Conservation (phyloP, 2,888 invertebrate species). For the Yponomeuta sedellus region DNA sequence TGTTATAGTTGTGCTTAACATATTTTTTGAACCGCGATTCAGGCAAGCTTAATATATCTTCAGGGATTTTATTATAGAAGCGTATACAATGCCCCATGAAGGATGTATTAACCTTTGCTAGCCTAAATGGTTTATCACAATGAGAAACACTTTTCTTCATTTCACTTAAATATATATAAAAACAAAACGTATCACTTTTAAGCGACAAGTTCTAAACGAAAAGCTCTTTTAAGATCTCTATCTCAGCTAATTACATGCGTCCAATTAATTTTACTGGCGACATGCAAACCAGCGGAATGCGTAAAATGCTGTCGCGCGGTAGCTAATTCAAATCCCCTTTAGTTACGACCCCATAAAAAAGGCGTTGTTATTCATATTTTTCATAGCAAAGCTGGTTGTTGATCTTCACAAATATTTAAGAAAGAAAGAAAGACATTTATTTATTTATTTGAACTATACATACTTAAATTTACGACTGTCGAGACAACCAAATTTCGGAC, state of each 20-base stretch:
- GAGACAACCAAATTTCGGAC: too few species aligned
- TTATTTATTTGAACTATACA: background rate
- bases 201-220: background rate
- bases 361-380: conserved; percentile 20
- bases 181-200: background rate
- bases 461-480: too few species aligned
- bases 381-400: conserved; percentile 22
- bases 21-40: too few species aligned
- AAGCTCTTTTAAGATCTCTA: conserved; percentile 2
- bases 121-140: too few species aligned
- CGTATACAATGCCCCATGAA: too few species aligned
- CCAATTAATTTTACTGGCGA: conserved; percentile 41
- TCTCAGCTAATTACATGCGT: conserved; percentile 19
- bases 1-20: too few species aligned
- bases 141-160: too few species aligned
- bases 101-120: too few species aligned
- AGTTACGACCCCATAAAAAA: conserved; percentile 17
- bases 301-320: conserved; percentile 16
- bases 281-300: conserved; percentile 6
- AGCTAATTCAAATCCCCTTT: conserved; percentile 14
- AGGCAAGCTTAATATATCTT: too few species aligned
- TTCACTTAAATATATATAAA: too few species aligned
- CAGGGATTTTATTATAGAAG: too few species aligned
- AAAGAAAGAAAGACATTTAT: too few species aligned
- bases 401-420: conserved; percentile 14